A percentile compares a stretch with the other conserved stretches of the same genome.
Evolutionary conservation across 2,797 vertebrate genomes (phyloP).

Genomic region (Chaenodraco wilsoni): DNA sequence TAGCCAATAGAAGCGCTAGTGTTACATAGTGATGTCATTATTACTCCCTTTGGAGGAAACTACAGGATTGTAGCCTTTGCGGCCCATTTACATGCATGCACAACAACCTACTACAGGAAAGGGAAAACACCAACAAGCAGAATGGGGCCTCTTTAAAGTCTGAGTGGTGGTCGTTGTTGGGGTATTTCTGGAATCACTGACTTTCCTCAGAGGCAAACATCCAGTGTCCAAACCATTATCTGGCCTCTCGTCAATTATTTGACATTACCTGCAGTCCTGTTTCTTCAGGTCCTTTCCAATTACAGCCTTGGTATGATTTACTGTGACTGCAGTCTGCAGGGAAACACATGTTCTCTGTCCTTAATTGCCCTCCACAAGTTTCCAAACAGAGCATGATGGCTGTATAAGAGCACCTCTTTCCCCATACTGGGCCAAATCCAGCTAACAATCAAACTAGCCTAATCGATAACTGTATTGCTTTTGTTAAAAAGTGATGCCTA

Average conservation of each 20-base stretch:
- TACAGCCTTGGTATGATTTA: slow-evolving; percentile 6
- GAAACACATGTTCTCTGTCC: slow-evolving; percentile 11
- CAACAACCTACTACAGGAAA: too few species aligned
- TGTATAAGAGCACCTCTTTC: slow-evolving; percentile 1
- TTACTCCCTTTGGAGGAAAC: too few species aligned
- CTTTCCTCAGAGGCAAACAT: slow-evolving; percentile 51
- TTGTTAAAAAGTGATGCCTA: not conserved
- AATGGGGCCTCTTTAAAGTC: slow-evolving; percentile 2
- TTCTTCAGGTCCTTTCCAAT: slow-evolving; percentile 22
- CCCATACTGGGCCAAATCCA: slow-evolving; percentile 29
- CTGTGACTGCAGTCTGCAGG: not conserved
- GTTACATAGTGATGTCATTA: too few species aligned
- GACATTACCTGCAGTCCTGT: slow-evolving; percentile 13
- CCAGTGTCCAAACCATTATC: slow-evolving; percentile 49
- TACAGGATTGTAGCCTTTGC: too few species aligned
- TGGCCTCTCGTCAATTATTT: slow-evolving; percentile 45
- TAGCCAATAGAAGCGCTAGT: too few species aligned
- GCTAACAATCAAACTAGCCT: not conserved
- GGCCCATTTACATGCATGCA: too few species aligned
- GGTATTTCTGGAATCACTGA: slow-evolving; percentile 53
- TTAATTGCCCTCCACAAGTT: not conserved
- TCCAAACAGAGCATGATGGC: not conserved
- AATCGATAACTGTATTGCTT: not conserved
- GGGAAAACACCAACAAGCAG: too few species aligned
- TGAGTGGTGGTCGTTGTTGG: slow-evolving; percentile 39